phyloP scores from a whole-genome alignment of 2,113 vertebrate species.

The Zapornia atra region DNA sequence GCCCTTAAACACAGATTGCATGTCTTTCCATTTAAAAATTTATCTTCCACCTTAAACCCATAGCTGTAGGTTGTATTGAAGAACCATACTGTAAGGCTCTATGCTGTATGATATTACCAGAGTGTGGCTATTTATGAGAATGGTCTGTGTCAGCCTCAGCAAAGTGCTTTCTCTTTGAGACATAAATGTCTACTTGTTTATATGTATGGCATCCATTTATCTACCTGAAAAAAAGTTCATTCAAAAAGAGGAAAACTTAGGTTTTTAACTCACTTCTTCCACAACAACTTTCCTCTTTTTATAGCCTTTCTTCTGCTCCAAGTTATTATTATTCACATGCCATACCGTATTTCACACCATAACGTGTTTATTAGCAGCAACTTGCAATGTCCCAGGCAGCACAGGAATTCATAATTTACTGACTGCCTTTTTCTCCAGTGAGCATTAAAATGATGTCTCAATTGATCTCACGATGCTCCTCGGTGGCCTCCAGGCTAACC shows the following conservation, averaged over 20 bases:
- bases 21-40: background rate
- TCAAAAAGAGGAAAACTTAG: background rate
- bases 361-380: slow-evolving; percentile 36
- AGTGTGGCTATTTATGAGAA: background rate
- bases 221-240: background rate
- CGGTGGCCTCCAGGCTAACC: background rate
- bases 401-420: slow-evolving; percentile 20
- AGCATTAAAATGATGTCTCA: background rate
- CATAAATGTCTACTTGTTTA: background rate
- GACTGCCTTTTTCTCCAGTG: background rate
- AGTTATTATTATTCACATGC: slow-evolving; percentile 23
- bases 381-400: background rate
- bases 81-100: background rate
- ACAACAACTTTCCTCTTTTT: slow-evolving; percentile 27
- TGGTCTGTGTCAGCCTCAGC: background rate
- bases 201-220: background rate
- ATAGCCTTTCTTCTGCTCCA: slow-evolving; percentile 22
- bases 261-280: background rate
- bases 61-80: background rate
- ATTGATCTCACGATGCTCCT: background rate
- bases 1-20: background rate
- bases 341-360: background rate
- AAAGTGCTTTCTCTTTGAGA: background rate
- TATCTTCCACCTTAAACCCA: background rate
- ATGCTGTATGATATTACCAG: background rate